Evolutionary conservation across 2,797 vertebrate species (phyloP).

Genomic region (Poeciliopsis paucimaculata): DNA sequence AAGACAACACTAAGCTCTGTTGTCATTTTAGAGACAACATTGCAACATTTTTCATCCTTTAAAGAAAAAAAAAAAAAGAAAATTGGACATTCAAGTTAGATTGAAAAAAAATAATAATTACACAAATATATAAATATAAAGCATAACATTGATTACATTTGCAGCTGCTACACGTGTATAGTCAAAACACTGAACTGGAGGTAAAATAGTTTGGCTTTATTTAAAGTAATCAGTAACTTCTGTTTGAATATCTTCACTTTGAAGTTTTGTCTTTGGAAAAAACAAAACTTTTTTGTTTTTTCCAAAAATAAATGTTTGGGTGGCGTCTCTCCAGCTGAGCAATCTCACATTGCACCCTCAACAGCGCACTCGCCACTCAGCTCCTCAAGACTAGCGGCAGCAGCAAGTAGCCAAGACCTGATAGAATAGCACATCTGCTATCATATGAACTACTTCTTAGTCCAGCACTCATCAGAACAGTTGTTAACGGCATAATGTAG

Average conservation of each 20-base stretch:
- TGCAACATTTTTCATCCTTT: neutral
- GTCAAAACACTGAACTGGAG: neutral
- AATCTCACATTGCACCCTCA: no score
- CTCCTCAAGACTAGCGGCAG: no score
- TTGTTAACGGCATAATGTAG: no score
- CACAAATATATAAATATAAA: neutral
- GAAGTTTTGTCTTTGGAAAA: neutral
- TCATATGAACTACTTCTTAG: no score
- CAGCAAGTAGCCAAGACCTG: no score
- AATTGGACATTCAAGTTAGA: neutral
- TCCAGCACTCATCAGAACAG: no score
- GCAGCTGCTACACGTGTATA: neutral
- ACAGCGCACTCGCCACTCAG: no score
- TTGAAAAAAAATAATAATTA: neutral
- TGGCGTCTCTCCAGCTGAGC: neutral
- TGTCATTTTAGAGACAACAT: neutral
- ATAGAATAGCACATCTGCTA: no score
- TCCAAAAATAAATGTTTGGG: neutral
- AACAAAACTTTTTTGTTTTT: no score
- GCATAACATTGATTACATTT: neutral
- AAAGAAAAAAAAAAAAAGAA: neutral
- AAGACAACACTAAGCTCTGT: conserved; percentile 2
- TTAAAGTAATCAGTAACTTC: neutral
- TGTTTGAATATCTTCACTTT: neutral
- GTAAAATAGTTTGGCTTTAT: neutral